These are phyloP conservation scores for Ichneumoninae sp. DNA, from an alignment of 2,888 invertebrate species.

Conservation along the genomic window DNA sequence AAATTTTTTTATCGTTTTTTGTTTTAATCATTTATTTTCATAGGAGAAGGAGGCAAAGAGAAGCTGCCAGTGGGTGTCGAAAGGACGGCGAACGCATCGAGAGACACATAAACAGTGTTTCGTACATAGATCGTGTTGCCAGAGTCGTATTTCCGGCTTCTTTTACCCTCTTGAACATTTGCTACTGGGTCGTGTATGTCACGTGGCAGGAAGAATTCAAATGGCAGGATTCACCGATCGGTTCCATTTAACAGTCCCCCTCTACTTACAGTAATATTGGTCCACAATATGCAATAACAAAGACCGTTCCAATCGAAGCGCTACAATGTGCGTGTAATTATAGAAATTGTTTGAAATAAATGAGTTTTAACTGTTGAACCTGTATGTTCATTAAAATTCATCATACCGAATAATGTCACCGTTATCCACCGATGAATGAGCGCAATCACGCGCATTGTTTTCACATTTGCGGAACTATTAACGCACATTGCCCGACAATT, in stretches of 20 bases:
- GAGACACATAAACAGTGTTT: constrained; percentile 94
- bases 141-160: constrained; percentile 93
- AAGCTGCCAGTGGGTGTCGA: constrained; percentile 86
- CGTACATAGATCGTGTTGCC: constrained; percentile 92
- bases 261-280: background rate
- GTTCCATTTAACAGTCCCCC: constrained; percentile 59
- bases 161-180: constrained; percentile 93
- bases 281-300: background rate
- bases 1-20: background rate
- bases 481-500: background rate
- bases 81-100: constrained; percentile 81
- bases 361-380: constrained; percentile 12
- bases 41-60: constrained; percentile 89
- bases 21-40: constrained; percentile 12
- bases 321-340: background rate
- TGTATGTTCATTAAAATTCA: background rate
- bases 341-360: constrained; percentile 21
- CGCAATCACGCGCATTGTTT: background rate
- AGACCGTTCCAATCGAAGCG: constrained; percentile 7
- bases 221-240: constrained; percentile 89
- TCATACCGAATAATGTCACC: background rate
- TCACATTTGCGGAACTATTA: background rate
- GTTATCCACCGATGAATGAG: background rate
- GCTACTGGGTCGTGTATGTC: constrained; percentile 95
- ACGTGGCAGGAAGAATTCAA: constrained; percentile 91